Conservation (phyloP, 2,797 vertebrate species). For the Pogoniulus pusillus region DNA sequence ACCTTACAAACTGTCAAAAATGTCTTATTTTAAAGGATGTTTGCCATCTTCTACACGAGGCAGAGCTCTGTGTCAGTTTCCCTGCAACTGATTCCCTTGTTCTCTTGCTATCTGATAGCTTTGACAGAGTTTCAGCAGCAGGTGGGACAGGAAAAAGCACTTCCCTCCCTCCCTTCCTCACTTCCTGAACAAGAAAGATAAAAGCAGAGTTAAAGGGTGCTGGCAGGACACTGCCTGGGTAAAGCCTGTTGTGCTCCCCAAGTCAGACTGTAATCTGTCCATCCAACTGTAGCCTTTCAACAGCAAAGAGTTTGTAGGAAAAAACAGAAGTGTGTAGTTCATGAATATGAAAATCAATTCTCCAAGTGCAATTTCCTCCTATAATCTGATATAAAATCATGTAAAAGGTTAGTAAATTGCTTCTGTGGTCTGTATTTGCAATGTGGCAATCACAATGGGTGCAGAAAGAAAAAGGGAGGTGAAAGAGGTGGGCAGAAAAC, state of each 20-base stretch:
- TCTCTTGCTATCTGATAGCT: not conserved
- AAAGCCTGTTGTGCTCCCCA: not conserved
- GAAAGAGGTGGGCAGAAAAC: not conserved
- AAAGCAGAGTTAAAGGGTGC: constrained; percentile 19
- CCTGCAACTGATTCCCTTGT: not conserved
- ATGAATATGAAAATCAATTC: not conserved
- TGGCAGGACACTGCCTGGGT: not conserved
- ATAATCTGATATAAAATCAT: not conserved
- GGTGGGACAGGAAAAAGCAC: not conserved
- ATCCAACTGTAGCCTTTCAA: not conserved
- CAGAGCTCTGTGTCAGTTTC: not conserved
- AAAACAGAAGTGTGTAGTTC: not conserved
- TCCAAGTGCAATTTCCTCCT: not conserved
- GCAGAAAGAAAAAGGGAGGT: not conserved
- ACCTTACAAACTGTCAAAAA: not conserved
- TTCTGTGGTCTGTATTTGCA: not conserved
- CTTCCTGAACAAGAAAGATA: not conserved
- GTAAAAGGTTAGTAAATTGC: not conserved
- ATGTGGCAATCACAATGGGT: not conserved
- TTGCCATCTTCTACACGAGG: not conserved
- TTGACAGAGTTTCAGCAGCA: not conserved
- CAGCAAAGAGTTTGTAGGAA: not conserved
- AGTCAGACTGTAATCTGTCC: not conserved
- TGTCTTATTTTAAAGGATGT: not conserved
- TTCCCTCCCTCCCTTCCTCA: not conserved